Evolutionary conservation across 2,888 invertebrate genomes (phyloP), one percentile per base, ranked within the genome.

Genomic region (Stenolophus ochropezus): DNA sequence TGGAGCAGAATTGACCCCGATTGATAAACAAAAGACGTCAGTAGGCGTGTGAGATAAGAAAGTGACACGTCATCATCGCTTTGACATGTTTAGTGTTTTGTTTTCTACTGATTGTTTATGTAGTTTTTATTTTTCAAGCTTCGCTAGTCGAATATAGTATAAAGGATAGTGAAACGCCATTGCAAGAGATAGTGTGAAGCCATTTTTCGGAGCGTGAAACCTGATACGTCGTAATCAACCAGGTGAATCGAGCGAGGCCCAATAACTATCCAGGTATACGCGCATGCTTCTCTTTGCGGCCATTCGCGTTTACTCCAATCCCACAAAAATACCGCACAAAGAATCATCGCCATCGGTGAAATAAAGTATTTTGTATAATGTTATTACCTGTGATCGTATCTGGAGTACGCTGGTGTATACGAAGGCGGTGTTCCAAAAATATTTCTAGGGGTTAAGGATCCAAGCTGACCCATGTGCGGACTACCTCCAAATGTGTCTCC

Each of bases 401-500:
- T 90, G 1, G 93, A 91, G 86, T 94, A 94, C 3, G 93, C 20
- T 8, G 93, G 90, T 18, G 93, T 91, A 84, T 93, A 93, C 0
- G 93, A 91, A 1, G 93, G 92, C 6, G 91, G 90, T 1, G 93
- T 90, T 1, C 90, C 91, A 85, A 93, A 94, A 84, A 94, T 91
- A 86, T 93, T 93, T 83, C 93, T 90, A 14, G 93, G 89, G 1
- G 89, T 89, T n/a, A 93, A 86, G 0, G 90, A 89, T 0, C 93
- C 88, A 1, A 92, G 91, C 84, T 92, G 93, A 49, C 87, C 85
- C 61, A 83, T 81, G 58, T 82, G 82, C 47, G 79, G 83, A 6
- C 90, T 0, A 89, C 87, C 4, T 89, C 90, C 86, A 85, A 92
- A 91, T 0, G 92, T 90, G 65, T 94, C 94, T 0, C 91, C 91